phyloP scores from a whole-genome alignment of 2,797 vertebrate genomes.

The Silurus aristotelis region DNA sequence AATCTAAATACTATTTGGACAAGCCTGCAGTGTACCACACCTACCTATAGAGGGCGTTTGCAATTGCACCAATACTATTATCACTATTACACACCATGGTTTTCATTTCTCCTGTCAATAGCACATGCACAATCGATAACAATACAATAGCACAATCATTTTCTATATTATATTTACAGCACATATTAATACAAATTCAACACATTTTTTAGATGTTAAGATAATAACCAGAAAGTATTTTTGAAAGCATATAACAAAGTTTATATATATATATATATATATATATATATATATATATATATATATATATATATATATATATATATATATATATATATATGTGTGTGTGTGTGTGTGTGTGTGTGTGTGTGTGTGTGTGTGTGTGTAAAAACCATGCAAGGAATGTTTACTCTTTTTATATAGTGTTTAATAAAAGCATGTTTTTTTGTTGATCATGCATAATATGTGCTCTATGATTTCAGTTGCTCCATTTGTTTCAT shows the following conservation, averaged over 20 bases:
- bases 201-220: not conserved
- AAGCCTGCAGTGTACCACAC: constrained; percentile 6
- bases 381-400: not conserved
- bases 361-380: too few relatives aligned
- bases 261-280: too few relatives aligned
- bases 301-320: too few relatives aligned
- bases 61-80: not conserved
- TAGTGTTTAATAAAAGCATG: constrained; percentile 22
- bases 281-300: too few relatives aligned
- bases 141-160: not conserved
- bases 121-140: too few relatives aligned
- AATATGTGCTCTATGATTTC: constrained; percentile 22
- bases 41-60: constrained; percentile 50
- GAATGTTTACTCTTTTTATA: not conserved
- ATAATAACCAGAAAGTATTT: not conserved
- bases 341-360: too few relatives aligned
- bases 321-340: too few relatives aligned
- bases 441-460: constrained; percentile 31
- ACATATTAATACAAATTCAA: not conserved
- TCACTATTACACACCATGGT: not conserved
- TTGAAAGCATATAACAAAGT: too few relatives aligned
- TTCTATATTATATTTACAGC: not conserved
- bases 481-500: constrained; percentile 28
- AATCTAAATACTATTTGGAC: not conserved
- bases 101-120: not conserved